Evolutionary conservation across 1,140 invertebrate genomes (phyloP).

Genomic region (Thaumetopoea pityocampa): DNA sequence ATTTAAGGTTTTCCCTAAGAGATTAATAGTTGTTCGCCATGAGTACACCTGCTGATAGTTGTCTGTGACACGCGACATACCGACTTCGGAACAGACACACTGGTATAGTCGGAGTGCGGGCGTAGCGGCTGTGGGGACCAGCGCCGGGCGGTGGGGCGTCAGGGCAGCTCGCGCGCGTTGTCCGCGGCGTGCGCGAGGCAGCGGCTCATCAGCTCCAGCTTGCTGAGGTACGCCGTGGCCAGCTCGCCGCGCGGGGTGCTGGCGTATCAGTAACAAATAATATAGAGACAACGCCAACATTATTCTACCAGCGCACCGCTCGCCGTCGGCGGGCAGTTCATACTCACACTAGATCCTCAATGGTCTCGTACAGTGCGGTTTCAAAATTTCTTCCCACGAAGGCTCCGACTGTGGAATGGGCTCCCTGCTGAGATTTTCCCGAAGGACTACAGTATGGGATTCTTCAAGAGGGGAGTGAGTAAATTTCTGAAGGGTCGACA

Average conservation of each 20-base stretch:
- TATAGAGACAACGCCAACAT: background rate
- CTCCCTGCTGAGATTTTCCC: no score
- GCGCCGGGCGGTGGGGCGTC: constrained; percentile 20
- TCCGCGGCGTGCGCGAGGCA: constrained; percentile 30
- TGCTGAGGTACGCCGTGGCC: constrained; percentile 36
- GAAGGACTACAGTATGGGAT: no score
- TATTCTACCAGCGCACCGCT: background rate
- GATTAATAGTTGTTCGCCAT: no score
- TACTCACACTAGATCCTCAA: no score
- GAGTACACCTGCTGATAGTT: background rate
- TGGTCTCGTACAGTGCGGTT: no score
- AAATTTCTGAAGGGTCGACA: no score
- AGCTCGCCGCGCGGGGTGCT: constrained; percentile 45
- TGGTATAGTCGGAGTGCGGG: background rate
- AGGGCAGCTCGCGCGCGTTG: constrained; percentile 30
- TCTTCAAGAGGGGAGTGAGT: no score
- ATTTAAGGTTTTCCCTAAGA: no score
- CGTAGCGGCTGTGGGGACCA: background rate
- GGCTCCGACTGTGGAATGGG: no score
- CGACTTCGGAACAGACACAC: background rate
- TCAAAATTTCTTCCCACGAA: no score
- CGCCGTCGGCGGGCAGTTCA: no score
- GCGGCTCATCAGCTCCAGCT: constrained; percentile 39
- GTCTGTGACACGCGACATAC: background rate
- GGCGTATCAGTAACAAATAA: background rate